Evolutionary conservation across 2,113 vertebrate genomes (phyloP), one percentile per base, ranked within the genome.

Genomic region (Cyrtonyx montezumae): DNA sequence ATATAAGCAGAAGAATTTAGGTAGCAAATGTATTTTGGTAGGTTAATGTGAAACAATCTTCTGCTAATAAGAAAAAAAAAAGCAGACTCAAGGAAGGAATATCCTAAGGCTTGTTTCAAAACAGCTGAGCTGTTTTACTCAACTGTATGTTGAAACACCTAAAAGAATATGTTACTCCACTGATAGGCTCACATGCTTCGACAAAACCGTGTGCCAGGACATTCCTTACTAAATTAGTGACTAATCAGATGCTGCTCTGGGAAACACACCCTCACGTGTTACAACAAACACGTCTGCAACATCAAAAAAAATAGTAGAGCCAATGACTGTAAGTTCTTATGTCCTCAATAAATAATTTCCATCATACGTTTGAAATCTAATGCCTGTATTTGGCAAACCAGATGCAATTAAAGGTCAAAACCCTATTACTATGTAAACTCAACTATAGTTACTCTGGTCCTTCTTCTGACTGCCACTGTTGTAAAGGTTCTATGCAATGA

Each of bases 181-280:
- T 84, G 90, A 90, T 43, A 84, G 10, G 16, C 91, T 98, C 97
- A 97, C 82, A 89, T 97, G 97, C 96, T 92, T 51, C 49, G 79
- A 78, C 61, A 36, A 7, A 87, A 11, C 53, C 10, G 63, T 20
- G 65, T 91, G 96, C 92, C 67, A 96, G 96, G 90, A 97, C 83
- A 97, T 97, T 97, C 97, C 97, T 95, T 75, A 76, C 93, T 94
- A 94, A 95, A 89, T 96, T 82, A 62, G 97, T 85, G 89, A 96
- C 97, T 97, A 97, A 97, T 98, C 97, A 97, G 97, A 95, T 84
- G 95, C 48, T 48, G 74, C 53, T 68, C 88, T 68, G 65, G 49
- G 89, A 95, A 96, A 86, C 97, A 98, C 97, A 97, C 96, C 97
- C 97, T 97, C 95, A 91, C n/a, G n/a, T 97, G 96, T 93, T 94